Percentiles rank a stretch among this genome's conserved stretches.
Conservation (phyloP, 2,888 invertebrate species). For the Torymus texanus region DNA sequence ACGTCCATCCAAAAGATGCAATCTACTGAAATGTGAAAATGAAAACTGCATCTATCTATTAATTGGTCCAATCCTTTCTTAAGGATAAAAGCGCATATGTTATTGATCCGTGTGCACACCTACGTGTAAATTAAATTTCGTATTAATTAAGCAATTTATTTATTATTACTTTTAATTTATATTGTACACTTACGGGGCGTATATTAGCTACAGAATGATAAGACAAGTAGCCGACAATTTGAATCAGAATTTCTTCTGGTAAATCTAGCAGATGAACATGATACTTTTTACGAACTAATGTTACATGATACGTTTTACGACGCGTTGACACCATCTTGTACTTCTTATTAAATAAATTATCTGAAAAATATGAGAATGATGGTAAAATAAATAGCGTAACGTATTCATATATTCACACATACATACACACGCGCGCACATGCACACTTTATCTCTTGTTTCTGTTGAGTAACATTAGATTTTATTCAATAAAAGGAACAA, state of each 20-base stretch:
- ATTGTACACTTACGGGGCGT: slow-evolving; percentile 8
- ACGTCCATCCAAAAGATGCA: no score
- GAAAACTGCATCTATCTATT: not conserved
- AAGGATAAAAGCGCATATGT: not conserved
- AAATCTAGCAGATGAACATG: slow-evolving; percentile 23
- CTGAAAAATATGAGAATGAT: slow-evolving; percentile 24
- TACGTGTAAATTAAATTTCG: not conserved
- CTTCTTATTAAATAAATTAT: not conserved
- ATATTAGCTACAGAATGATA: not conserved
- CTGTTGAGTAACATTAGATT: no score
- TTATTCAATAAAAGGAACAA: no score
- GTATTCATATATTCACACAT: no score
- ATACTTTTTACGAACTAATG: not conserved
- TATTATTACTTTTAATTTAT: not conserved
- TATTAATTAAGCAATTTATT: not conserved
- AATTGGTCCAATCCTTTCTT: slow-evolving; percentile 9
- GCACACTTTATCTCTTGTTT: no score
- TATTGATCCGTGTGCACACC: slow-evolving; percentile 24
- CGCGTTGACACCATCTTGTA: slow-evolving; percentile 37
- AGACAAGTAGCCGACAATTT: slow-evolving; percentile 13
- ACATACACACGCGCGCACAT: no score
- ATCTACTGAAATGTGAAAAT: no score
- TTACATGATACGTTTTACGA: slow-evolving; percentile 17
- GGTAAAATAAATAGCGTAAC: not conserved
- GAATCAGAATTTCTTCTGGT: slow-evolving; percentile 22